Evolutionary conservation across 2,113 vertebrate species (phyloP), one percentile per base, ranked within the genome.

Genomic region (Rhabdornis inornatus): DNA sequence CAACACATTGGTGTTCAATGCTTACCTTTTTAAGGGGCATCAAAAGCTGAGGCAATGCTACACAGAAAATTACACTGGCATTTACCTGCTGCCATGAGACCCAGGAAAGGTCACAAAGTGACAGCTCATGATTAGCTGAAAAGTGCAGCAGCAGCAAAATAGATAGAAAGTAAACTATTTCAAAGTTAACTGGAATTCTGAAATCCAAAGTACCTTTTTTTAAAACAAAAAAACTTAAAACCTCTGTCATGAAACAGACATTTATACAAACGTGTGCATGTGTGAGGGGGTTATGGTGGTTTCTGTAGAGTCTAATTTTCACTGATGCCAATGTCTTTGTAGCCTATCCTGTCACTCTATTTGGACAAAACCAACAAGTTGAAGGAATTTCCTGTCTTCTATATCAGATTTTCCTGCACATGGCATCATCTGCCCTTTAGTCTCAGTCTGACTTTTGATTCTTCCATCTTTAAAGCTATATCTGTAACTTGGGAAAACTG

Each of bases 1-100:
- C 25, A 90, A 64, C 1, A 1, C 21, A 30, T 0, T 21, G 8
- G 13, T 9, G 3, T 69, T 63, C 16, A 52, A 8, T 17, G 16
- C 15, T 56, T 65, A 33, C n/a, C 17, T 82, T 56, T 52, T 30
- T 31, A 81, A 87, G 55, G 10, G 21, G 61, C 31, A 44, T 15
- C 45, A 69, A 77, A 72, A 89, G 8, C 59, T 49, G 25, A 94
- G 21, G n/a, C 22, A 74, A 53, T 0, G 1, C 42, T 49, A 45
- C n/a, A 45, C 22, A 81, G 35, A 56, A 77, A 39, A 30, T 52
- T 59, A 31, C 35, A 24, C 8, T 13, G 39, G 53, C 55, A 57
- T 30, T 71, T 11, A 33, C 1, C 4, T 9, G 15, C 19, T 57
- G 40, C 28, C 42, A 33, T 44, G 8, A 7, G 22, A 47, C 33